Percentiles rank a stretch among this genome's conserved stretches.
phyloP scores from a whole-genome alignment of 1,140 invertebrate species.

The Liolophura sinensis region DNA sequence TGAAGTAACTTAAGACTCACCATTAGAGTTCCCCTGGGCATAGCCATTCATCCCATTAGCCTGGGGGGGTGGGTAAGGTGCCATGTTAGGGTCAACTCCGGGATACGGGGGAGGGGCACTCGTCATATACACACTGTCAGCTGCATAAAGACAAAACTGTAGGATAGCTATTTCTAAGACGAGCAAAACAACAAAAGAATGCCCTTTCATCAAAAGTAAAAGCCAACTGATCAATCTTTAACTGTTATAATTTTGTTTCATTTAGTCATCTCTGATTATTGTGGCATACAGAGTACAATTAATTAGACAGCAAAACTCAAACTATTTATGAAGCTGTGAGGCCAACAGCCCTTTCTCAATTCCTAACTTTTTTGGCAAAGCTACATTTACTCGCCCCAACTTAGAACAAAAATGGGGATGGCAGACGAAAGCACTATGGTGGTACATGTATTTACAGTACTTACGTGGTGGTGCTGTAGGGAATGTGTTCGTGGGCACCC shows the following conservation, averaged over 20 bases:
- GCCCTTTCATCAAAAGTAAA: not conserved
- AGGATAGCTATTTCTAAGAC: slow-evolving; percentile 4
- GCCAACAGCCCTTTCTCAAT: no score
- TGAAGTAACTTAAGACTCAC: slow-evolving; percentile 1
- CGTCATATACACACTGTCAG: slow-evolving; percentile 86
- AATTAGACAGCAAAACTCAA: not conserved
- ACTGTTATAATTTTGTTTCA: not conserved
- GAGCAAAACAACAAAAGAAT: not conserved
- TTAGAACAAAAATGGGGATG: no score
- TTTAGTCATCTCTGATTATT: not conserved
- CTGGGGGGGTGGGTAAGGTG: slow-evolving; percentile 19
- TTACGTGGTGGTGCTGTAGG: slow-evolving; percentile 71
- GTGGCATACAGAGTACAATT: no score
- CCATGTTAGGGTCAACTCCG: slow-evolving; percentile 67
- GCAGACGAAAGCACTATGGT: no score
- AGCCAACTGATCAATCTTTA: no score
- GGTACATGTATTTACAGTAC: slow-evolving; percentile 15
- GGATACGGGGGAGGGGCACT: slow-evolving; percentile 95
- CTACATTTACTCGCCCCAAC: no score
- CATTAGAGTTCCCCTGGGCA: not conserved
- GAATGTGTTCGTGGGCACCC: slow-evolving; percentile 83
- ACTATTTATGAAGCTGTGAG: no score
- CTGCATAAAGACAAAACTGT: slow-evolving; percentile 55
- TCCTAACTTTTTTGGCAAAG: no score
- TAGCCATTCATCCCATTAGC: not conserved